Base-by-base conservation (phyloP, 2,113 vertebrate genomes). In the Psittacus erithacus region DNA sequence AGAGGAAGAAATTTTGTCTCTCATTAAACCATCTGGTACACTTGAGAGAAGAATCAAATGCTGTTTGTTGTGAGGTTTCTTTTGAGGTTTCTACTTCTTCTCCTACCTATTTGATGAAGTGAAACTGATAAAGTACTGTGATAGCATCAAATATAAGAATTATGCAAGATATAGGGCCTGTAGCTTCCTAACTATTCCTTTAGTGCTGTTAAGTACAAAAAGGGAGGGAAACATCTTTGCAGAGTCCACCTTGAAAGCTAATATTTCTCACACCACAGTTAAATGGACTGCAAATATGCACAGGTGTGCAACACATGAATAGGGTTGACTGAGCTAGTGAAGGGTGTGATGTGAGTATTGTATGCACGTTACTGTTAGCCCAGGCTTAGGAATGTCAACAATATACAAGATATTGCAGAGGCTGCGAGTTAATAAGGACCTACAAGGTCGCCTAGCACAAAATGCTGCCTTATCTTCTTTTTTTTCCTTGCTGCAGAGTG, bases 271-370 rank as follows among this genome's bases (percentile, higher is more conserved):
- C 85, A 59, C 5, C 50, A 17, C 55, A 79, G 47, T 64, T 94
- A 95, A 95, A 93, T 73, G 77, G 92, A 94, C 62, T 96, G 95
- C 80, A 96, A 96, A 97, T 97, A 96, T 90, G 80, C 94, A 95
- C 96, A 97, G 95, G 95, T 94, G 95, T 88, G 90, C 84, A 71
- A 81, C 86, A 82, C 55, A 88, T 95, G 95, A 96, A 93, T 94
- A 86, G 88, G 28, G 73, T 2, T 91, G 80, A 90, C 64, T 76
- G 82, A 90, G 57, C 44, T 67, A 33, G 76, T 70, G 89, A 65
- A 60, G 73, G 90, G 79, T 79, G 90, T 94, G 91, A 96, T 90
- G 86, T 86, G 35, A 81, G 68, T 17, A 38, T 89, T 93, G 82
- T 92, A 78, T 76, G 82, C 76, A n/a, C 38, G 47, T 81, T 90